Conservation (phyloP, 2,888 invertebrate genomes). For the Patella pellucida region DNA sequence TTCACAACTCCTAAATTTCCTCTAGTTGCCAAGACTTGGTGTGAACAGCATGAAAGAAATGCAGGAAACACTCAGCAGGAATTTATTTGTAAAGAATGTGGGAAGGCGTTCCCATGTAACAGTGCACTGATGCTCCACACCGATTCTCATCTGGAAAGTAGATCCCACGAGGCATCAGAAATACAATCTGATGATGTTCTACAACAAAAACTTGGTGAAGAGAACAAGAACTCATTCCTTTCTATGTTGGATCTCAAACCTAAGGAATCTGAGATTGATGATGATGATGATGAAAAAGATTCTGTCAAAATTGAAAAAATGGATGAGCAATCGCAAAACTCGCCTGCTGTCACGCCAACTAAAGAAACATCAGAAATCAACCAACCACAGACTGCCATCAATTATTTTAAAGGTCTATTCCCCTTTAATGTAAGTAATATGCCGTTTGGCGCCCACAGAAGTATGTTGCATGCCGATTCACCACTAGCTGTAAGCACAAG, state of each 20-base stretch:
- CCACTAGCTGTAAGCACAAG: background rate
- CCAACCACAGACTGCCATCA: background rate
- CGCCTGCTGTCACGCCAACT: background rate
- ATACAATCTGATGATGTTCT: conserved; percentile 57
- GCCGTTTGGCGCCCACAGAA: background rate
- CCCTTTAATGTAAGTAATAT: conserved; percentile 8
- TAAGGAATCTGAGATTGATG: conserved; percentile 69
- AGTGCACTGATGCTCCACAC: conserved; percentile 66
- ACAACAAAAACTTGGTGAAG: conserved; percentile 70
- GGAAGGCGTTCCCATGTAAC: conserved; percentile 68
- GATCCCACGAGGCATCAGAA: conserved; percentile 45
- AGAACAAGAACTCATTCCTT: conserved; percentile 82
- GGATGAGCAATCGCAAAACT: background rate
- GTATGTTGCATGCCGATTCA: conserved; percentile 10
- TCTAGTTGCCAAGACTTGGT: conserved; percentile 81
- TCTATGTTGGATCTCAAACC: conserved; percentile 78
- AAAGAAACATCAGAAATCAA: background rate
- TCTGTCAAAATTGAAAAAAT: background rate
- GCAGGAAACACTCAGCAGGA: conserved; percentile 62
- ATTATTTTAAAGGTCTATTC: conserved; percentile 5
- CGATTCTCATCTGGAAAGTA: conserved; percentile 46
- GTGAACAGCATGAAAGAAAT: conserved; percentile 76
- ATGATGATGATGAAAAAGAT: background rate
- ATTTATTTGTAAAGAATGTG: conserved; percentile 67
- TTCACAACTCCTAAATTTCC: conserved; percentile 86